Percentiles rank a stretch among this genome's conserved stretches.
These are phyloP conservation scores for Sylvia atricapilla DNA, from an alignment of 2,113 vertebrate genomes.

Conservation along the genomic window DNA sequence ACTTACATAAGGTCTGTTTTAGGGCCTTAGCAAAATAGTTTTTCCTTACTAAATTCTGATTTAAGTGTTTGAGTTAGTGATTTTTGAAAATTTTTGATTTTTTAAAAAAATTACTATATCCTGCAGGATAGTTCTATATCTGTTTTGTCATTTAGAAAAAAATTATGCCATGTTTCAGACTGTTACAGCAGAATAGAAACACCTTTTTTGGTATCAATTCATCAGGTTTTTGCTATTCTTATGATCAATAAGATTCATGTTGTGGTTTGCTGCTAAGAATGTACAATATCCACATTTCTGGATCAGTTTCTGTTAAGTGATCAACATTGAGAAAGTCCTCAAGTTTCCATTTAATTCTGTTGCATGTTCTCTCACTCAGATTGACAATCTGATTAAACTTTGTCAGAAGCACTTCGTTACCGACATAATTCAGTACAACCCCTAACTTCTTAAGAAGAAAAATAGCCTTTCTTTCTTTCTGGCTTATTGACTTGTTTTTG, in stretches of 20 bases:
- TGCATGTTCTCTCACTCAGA: background rate
- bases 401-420: background rate
- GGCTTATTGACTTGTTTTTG: background rate
- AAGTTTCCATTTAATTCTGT: background rate
- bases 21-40: background rate
- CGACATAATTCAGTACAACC: background rate
- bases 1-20: background rate
- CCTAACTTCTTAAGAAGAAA: background rate
- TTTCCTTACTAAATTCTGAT: background rate
- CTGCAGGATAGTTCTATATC: background rate
- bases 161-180: background rate
- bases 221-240: background rate
- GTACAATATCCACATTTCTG: background rate
- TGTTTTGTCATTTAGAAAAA: background rate
- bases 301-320: background rate
- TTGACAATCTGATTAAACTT: background rate
- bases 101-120: background rate
- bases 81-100: background rate
- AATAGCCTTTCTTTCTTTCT: background rate
- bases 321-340: background rate
- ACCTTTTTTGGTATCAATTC: background rate
- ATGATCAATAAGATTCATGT: background rate
- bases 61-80: background rate
- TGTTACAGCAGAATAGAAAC: background rate
- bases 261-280: background rate